Percentiles rank a stretch among this genome's conserved stretches.
Evolutionary conservation across 1,140 invertebrate species (phyloP).

Genomic region (Telenomus remus): DNA sequence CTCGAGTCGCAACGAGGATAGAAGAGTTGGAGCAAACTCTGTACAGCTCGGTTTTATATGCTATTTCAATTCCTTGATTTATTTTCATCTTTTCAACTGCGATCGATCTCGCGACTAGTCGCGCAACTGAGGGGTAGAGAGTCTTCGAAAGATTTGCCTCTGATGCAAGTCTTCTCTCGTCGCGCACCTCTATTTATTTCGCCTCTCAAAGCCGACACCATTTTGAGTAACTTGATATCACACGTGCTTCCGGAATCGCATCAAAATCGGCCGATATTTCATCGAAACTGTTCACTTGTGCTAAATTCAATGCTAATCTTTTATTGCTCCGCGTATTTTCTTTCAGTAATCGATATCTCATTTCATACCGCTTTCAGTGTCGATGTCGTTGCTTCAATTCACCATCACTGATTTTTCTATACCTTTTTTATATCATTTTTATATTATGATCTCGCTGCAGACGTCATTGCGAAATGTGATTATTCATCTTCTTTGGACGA

Average conservation of each 20-base stretch:
- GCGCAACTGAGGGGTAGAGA: no score
- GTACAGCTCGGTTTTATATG: constrained; percentile 47
- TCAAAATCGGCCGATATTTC: constrained; percentile 28
- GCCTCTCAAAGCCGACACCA: constrained; percentile 30
- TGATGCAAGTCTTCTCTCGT: constrained; percentile 7
- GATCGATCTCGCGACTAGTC: constrained; percentile 44
- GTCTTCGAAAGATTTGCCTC: constrained; percentile 39
- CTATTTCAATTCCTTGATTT: constrained; percentile 65
- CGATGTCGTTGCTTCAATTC: background rate
- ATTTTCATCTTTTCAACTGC: constrained; percentile 56
- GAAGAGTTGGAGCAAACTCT: constrained; percentile 20
- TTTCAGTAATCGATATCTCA: constrained; percentile 5
- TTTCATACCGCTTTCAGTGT: constrained; percentile 1
- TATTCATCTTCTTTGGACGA: no score
- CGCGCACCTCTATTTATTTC: constrained; percentile 44
- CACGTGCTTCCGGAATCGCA: constrained; percentile 3
- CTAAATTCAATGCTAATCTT: constrained; percentile 32
- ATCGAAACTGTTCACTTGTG: constrained; percentile 29
- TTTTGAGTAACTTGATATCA: constrained; percentile 33
- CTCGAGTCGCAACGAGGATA: constrained; percentile 15
- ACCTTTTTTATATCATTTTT: no score
- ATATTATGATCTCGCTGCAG: no score
- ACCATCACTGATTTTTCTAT: background rate
- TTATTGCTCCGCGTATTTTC: constrained; percentile 8
- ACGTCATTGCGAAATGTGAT: no score